Conservation (phyloP, 2,797 vertebrate genomes). For the Crax fasciolata region DNA sequence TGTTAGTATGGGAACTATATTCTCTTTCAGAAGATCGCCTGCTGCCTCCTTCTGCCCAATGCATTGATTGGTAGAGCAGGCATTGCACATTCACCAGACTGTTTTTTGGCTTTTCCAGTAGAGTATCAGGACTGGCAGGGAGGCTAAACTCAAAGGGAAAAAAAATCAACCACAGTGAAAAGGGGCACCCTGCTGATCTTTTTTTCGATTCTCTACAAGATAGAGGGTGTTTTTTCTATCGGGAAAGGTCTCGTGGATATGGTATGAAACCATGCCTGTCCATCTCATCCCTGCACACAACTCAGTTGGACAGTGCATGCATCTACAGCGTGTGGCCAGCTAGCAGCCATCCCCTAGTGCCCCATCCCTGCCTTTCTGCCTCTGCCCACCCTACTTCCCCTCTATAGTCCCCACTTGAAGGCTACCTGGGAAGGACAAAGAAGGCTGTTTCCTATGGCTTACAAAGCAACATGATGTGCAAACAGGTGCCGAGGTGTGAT, state of each 20-base stretch:
- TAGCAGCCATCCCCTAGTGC: rapidly evolving
- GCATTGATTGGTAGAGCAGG: not conserved
- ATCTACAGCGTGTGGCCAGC: rapidly evolving
- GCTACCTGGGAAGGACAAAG: not conserved
- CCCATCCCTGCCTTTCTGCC: not conserved
- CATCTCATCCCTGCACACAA: not conserved
- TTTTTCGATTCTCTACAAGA: not conserved
- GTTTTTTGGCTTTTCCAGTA: not conserved
- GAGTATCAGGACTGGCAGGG: not conserved
- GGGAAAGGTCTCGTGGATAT: not conserved
- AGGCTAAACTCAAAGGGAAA: not conserved
- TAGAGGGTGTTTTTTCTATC: not conserved
- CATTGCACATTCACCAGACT: not conserved
- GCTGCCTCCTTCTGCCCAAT: not conserved
- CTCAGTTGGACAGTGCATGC: not conserved
- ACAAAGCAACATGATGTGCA: not conserved
- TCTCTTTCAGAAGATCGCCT: constrained; percentile 17
- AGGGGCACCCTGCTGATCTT: not conserved
- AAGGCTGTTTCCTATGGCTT: not conserved
- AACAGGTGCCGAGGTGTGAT: not conserved
- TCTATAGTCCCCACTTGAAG: not conserved
- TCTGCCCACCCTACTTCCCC: not conserved
- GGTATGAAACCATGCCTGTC: rapidly evolving
- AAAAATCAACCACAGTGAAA: not conserved
- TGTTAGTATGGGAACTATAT: not conserved